Evolutionary conservation across 2,888 invertebrate species (phyloP).

Genomic region (Apeira syringaria): DNA sequence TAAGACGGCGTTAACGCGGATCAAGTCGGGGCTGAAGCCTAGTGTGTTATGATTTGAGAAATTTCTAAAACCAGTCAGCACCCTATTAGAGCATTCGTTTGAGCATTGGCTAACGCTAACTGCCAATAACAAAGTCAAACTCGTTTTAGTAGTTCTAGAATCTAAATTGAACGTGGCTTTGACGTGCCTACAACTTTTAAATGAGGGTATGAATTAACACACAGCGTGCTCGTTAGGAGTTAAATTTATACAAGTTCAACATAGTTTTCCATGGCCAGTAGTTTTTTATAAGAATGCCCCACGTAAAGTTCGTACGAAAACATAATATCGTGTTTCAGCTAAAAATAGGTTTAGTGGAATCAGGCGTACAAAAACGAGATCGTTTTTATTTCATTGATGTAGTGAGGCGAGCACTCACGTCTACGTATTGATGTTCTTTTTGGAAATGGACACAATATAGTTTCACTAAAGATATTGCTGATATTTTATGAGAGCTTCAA

Average conservation of each 20-base stretch:
- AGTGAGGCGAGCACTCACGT: slow-evolving; percentile 16
- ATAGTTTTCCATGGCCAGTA: too few species aligned
- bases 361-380: slow-evolving; percentile 17
- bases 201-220: slow-evolving; percentile 1
- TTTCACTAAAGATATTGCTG: slow-evolving; percentile 21
- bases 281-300: too few species aligned
- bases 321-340: slow-evolving; percentile 13
- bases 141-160: too few species aligned
- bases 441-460: slow-evolving; percentile 13
- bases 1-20: too few species aligned
- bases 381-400: slow-evolving; percentile 19
- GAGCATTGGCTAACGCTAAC: too few species aligned
- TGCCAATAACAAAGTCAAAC: slow-evolving; percentile 7
- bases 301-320: neutral
- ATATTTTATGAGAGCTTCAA: slow-evolving; percentile 21
- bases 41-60: too few species aligned
- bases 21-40: too few species aligned
- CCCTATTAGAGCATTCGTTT: too few species aligned
- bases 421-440: slow-evolving; percentile 16
- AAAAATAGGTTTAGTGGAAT: slow-evolving; percentile 4
- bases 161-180: neutral
- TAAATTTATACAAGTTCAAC: too few species aligned
- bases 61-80: too few species aligned
- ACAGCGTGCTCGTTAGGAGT: neutral
- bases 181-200: slow-evolving; percentile 2